phyloP scores from a whole-genome alignment of 1,140 invertebrate species.

The Colletes latitarsis region DNA sequence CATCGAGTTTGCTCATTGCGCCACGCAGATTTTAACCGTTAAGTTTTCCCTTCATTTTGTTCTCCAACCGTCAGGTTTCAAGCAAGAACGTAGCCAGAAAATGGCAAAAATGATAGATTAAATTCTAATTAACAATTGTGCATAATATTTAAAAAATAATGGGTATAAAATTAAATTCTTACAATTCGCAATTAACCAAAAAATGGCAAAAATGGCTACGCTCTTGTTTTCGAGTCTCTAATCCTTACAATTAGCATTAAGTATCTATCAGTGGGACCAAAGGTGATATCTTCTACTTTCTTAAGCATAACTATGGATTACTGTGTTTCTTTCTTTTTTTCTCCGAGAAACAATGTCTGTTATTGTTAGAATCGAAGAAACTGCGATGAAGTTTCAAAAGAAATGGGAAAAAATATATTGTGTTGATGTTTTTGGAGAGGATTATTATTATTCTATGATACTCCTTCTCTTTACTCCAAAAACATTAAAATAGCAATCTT shows the following conservation, averaged over 20 bases:
- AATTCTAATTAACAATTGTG: conserved; percentile 62
- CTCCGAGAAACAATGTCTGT: conserved; percentile 56
- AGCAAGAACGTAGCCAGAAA: conserved; percentile 24
- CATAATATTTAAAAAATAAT: too few relatives aligned
- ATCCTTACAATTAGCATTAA: conserved; percentile 68
- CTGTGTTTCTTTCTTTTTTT: conserved; percentile 31
- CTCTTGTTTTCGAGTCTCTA: conserved; percentile 35
- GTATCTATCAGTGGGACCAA: conserved; percentile 80
- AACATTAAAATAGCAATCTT: too few relatives aligned
- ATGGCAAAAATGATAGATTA: conserved; percentile 46
- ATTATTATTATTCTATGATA: too few relatives aligned
- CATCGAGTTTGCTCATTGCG: conserved; percentile 68
- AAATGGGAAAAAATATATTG: neutral
- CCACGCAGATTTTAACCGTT: conserved; percentile 43
- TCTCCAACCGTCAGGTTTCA: conserved; percentile 44
- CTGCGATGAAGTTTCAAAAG: neutral
- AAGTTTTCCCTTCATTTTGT: conserved; percentile 55
- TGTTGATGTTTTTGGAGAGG: conserved; percentile 6
- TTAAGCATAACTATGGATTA: conserved; percentile 33
- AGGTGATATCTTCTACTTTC: conserved; percentile 72
- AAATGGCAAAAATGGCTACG: too few relatives aligned
- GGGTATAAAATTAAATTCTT: too few relatives aligned
- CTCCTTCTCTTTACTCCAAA: too few relatives aligned
- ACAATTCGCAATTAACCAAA: too few relatives aligned
- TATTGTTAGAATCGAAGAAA: neutral